Percentiles rank a stretch among this genome's conserved stretches.
Conservation (phyloP, 1,140 invertebrate species). For the Calosoma granatense region DNA sequence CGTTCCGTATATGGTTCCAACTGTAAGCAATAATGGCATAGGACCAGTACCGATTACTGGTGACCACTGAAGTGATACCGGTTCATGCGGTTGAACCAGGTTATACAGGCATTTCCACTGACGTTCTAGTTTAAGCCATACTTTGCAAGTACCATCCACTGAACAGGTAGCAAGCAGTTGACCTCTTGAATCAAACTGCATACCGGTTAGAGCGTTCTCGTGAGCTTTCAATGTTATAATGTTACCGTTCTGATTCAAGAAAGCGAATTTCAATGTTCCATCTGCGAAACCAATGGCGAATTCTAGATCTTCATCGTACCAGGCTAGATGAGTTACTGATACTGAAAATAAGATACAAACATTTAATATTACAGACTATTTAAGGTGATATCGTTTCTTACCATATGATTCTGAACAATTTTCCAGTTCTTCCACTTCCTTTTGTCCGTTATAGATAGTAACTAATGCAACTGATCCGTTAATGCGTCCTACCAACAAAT, state of each 20-base stretch:
- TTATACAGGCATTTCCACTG: constrained; percentile 32
- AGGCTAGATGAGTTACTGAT: constrained; percentile 43
- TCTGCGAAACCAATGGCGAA: constrained; percentile 47
- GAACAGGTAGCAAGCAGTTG: constrained; percentile 40
- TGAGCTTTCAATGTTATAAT: constrained; percentile 39
- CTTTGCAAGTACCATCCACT: constrained; percentile 35
- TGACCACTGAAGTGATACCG: constrained; percentile 39
- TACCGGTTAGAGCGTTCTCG: constrained; percentile 31
- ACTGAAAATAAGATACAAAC: constrained; percentile 31
- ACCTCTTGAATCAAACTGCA: constrained; percentile 45
- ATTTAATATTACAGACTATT: neutral
- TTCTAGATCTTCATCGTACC: constrained; percentile 43
- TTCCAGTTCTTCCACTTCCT: constrained; percentile 34
- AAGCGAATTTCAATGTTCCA: constrained; percentile 43
- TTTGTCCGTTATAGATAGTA: constrained; percentile 23
- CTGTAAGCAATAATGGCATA: constrained; percentile 33
- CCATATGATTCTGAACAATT: constrained; percentile 37
- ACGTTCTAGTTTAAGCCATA: constrained; percentile 38
- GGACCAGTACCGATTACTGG: constrained; percentile 33
- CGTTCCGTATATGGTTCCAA: constrained; percentile 41
- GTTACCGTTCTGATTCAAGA: constrained; percentile 29
- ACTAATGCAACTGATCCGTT: constrained; percentile 39
- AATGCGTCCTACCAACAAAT: constrained; percentile 42
- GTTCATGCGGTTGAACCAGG: constrained; percentile 34
- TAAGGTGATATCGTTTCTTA: constrained; percentile 21